Conservation (phyloP, 2,797 vertebrate genomes). For the Naso thynnoides region DNA sequence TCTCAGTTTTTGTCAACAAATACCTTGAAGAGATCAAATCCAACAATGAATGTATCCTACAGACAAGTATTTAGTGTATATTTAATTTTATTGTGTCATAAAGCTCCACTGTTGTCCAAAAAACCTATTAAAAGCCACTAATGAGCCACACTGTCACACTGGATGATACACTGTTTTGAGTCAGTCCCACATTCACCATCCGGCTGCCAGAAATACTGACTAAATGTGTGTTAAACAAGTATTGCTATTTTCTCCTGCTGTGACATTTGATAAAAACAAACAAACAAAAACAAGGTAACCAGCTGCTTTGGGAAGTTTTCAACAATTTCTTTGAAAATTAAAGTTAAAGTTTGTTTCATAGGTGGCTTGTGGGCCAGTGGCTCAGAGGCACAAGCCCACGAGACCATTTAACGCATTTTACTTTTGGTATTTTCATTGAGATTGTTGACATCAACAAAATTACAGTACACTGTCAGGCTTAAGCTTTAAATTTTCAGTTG, state of each 20-base stretch:
- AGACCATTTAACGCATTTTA: neutral
- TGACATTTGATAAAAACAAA: neutral
- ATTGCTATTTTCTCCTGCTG: neutral
- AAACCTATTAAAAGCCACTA: neutral
- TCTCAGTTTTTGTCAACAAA: too few species aligned
- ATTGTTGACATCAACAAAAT: neutral
- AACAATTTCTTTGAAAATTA: neutral
- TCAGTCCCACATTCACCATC: neutral
- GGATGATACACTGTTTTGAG: constrained; percentile 1
- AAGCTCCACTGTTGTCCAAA: neutral
- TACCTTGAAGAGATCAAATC: too few species aligned
- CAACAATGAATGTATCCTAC: too few species aligned
- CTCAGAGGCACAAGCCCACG: neutral
- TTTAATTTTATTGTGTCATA: too few species aligned
- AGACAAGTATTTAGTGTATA: too few species aligned
- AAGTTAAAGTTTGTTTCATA: neutral
- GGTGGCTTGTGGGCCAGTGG: neutral
- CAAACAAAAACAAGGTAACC: neutral
- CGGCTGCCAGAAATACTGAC: neutral
- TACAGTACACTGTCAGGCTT: neutral
- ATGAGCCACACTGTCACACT: neutral
- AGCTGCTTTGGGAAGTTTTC: neutral
- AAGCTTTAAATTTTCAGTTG: neutral
- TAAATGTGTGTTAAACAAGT: neutral
- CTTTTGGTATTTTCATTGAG: neutral